Conservation (phyloP, 1,140 invertebrate species). For the Hycleus phaleratus region DNA sequence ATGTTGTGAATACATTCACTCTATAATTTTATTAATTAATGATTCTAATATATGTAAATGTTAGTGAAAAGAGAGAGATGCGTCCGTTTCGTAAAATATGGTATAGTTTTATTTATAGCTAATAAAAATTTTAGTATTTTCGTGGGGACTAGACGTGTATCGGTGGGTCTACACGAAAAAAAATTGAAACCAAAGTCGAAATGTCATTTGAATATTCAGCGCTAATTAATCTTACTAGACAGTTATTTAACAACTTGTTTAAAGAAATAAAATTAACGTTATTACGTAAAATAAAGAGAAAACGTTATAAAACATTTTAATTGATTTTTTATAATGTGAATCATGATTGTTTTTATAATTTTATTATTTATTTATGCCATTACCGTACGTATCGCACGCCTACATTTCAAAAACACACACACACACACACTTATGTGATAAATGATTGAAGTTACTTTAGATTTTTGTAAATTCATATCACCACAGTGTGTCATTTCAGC, state of each 20-base stretch:
- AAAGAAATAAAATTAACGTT: constrained; percentile 14
- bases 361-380: constrained; percentile 29
- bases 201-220: background rate
- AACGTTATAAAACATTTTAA: constrained; percentile 13
- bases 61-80: constrained; percentile 2
- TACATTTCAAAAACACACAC: constrained; percentile 6
- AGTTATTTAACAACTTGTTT: constrained; percentile 16
- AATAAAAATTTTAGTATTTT: constrained; percentile 15
- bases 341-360: constrained; percentile 25
- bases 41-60: constrained; percentile 13
- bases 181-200: no score
- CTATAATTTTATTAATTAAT: constrained; percentile 7
- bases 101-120: constrained; percentile 8
- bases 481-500: no score
- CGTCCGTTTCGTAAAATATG: background rate
- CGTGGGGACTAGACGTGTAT: background rate
- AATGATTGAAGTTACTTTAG: constrained; percentile 20
- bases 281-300: constrained; percentile 8
- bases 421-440: constrained; percentile 20
- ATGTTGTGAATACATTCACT: no score
- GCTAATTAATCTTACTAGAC: constrained; percentile 9
- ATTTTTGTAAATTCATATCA: constrained; percentile 1
- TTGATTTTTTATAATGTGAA: constrained; percentile 15
- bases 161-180: no score
- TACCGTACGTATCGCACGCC: constrained; percentile 19